Percentiles rank a stretch among this genome's conserved stretches.
Conservation (phyloP, 64 coral and sea anemone species). For the Actinia tenebrosa region DNA sequence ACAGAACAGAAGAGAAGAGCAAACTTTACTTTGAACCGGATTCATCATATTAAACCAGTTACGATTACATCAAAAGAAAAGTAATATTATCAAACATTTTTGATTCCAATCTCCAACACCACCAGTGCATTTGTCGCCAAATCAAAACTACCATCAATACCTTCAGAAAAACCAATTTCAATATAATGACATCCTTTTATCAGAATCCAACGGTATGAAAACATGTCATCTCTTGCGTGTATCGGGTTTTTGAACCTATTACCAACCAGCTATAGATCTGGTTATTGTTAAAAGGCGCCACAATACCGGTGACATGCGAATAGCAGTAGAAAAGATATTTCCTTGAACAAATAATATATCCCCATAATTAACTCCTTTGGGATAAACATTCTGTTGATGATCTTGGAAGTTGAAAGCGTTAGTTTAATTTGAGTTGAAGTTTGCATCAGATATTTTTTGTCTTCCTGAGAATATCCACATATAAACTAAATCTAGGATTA, state of each 20-base stretch:
- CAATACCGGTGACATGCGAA: neutral
- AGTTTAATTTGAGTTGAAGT: neutral
- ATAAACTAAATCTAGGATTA: neutral
- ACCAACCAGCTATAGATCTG: neutral
- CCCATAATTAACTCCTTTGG: neutral
- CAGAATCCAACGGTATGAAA: neutral
- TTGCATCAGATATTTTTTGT: no score
- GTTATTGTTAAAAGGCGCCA: neutral
- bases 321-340: neutral
- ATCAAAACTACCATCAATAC: constrained; percentile 1
- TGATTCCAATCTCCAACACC: neutral
- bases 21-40: neutral
- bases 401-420: neutral
- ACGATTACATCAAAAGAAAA: neutral
- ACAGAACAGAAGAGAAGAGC: neutral
- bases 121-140: neutral
- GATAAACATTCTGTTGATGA: neutral
- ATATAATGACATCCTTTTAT: constrained; percentile 11
- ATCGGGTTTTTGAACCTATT: neutral
- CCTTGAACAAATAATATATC: neutral
- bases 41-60: neutral
- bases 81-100: neutral
- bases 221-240: neutral
- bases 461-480: no score
- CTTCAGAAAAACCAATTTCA: neutral